phyloP scores from a whole-genome alignment of 2,888 invertebrate species.

The Caenorhabditis zanzibari region DNA sequence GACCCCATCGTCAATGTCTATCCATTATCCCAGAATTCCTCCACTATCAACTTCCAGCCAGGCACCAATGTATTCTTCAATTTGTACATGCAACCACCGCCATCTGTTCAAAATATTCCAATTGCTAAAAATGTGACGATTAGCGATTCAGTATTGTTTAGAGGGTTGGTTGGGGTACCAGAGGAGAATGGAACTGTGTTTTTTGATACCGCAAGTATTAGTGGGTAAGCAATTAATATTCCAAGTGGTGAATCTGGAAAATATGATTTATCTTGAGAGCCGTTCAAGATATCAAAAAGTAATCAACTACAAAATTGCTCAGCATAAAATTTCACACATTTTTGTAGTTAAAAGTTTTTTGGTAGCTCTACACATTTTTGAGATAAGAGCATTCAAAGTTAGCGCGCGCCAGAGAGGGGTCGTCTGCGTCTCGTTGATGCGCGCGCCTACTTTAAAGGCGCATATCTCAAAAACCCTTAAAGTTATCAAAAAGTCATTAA shows the following conservation, averaged over 20 bases:
- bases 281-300: too few relatives aligned
- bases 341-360: too few relatives aligned
- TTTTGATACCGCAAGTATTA: background rate
- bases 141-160: background rate
- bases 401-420: too few relatives aligned
- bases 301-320: too few relatives aligned
- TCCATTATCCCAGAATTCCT: background rate
- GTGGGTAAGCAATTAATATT: too few relatives aligned
- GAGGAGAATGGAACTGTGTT: background rate
- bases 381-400: too few relatives aligned
- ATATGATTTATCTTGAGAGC: too few relatives aligned
- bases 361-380: too few relatives aligned
- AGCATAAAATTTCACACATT: too few relatives aligned
- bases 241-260: too few relatives aligned
- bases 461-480: background rate
- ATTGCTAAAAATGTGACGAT: background rate
- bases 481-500: background rate
- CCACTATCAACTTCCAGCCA: slow-evolving; percentile 7
- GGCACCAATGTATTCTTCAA: slow-evolving; percentile 16
- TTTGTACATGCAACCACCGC: background rate
- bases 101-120: background rate
- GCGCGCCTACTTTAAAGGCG: background rate
- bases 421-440: too few relatives aligned
- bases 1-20: background rate
- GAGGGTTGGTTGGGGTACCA: background rate